Conservation (phyloP, 2,797 vertebrate genomes). For the Salarias fasciatus region DNA sequence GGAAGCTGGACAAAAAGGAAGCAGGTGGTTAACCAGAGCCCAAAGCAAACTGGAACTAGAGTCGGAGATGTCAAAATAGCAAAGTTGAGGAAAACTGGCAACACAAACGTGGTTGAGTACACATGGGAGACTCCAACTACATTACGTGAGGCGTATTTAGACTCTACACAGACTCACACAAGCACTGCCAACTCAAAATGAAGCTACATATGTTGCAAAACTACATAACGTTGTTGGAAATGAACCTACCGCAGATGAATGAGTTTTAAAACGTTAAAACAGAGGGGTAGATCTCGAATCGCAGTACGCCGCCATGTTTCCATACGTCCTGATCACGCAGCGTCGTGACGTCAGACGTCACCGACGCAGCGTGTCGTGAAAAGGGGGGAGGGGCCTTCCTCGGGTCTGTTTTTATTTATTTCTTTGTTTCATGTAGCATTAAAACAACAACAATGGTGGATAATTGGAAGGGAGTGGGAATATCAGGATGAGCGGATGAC, state of each 20-base stretch:
- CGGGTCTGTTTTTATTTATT: conserved; percentile 87
- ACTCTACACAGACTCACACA: too few relatives aligned
- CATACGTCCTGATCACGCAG: background rate
- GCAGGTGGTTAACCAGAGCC: conserved; percentile 3
- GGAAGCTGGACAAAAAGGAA: conserved; percentile 73
- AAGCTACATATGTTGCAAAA: accelerated
- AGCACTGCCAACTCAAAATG: too few relatives aligned
- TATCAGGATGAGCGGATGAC: conserved; percentile 69
- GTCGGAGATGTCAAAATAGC: too few relatives aligned
- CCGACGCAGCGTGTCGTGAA: conserved; percentile 71
- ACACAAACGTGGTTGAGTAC: conserved; percentile 66
- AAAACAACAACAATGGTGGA: conserved; percentile 79
- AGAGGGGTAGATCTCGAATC: background rate
- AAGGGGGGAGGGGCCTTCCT: conserved; percentile 74
- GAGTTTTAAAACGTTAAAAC: background rate
- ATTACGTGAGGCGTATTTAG: too few relatives aligned
- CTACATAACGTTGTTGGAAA: accelerated
- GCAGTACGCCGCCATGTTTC: conserved; percentile 71
- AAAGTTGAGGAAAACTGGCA: background rate
- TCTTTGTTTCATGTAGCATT: conserved; percentile 84
- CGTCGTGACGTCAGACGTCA: conserved; percentile 56
- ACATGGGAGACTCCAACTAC: conserved; percentile 16
- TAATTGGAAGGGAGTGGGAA: conserved; percentile 67
- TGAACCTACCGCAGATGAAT: conserved; percentile 51
- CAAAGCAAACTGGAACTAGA: conserved; percentile 7